Evolutionary conservation across 1,140 invertebrate genomes (phyloP).

Genomic region (Drosophila nasuta): DNA sequence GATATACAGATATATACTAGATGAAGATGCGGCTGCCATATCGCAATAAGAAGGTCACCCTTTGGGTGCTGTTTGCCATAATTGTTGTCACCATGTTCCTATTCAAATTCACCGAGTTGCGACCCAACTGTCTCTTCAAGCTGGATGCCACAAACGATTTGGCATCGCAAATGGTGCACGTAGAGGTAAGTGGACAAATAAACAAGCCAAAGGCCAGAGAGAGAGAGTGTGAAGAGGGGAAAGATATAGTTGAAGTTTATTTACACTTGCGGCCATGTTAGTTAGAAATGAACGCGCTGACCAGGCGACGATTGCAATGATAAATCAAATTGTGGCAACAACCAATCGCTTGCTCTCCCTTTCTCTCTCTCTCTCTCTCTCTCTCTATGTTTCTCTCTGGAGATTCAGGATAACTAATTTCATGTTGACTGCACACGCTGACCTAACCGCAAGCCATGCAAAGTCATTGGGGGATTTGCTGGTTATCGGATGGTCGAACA

Average conservation of each 20-base stretch:
- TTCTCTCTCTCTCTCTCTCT: neutral
- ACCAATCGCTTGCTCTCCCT: neutral
- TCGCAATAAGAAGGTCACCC: conserved; percentile 80
- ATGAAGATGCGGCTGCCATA: conserved; percentile 79
- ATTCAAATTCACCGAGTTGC: conserved; percentile 83
- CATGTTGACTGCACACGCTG: conserved; percentile 70
- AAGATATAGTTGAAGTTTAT: conserved; percentile 28
- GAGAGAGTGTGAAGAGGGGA: neutral
- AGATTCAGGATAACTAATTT: conserved; percentile 71
- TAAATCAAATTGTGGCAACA: conserved; percentile 51
- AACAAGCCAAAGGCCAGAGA: neutral
- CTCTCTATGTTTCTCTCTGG: conserved; percentile 13
- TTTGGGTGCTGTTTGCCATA: conserved; percentile 80
- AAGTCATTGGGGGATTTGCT: conserved; percentile 73
- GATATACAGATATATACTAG: too few relatives aligned
- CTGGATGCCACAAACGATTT: conserved; percentile 67
- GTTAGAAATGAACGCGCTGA: conserved; percentile 14
- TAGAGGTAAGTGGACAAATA: conserved; percentile 71
- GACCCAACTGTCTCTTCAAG: conserved; percentile 82
- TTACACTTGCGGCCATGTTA: conserved; percentile 44
- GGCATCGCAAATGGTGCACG: conserved; percentile 74
- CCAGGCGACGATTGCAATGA: conserved; percentile 47
- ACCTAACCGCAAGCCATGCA: conserved; percentile 57
- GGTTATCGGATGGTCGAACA: conserved; percentile 76
- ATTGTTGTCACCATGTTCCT: conserved; percentile 84